Conservation (phyloP, 2,888 invertebrate genomes). For the Dryomyza anilis region DNA sequence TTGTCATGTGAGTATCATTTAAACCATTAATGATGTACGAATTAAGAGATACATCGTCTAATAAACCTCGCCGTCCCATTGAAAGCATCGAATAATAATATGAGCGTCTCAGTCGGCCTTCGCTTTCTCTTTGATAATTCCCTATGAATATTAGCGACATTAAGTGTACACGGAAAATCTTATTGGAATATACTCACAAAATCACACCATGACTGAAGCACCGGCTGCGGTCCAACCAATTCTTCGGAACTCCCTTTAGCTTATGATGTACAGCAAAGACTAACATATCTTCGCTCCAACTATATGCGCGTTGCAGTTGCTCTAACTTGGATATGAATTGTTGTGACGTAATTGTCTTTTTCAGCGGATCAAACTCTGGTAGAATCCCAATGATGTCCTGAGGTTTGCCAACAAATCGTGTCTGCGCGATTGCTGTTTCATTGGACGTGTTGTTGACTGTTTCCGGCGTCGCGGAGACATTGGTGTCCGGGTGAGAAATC, state of each 20-base stretch:
- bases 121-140: slow-evolving; percentile 1
- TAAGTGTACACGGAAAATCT: slow-evolving; percentile 30
- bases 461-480: neutral
- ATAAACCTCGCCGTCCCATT: slow-evolving; percentile 7
- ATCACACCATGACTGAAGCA: slow-evolving; percentile 22
- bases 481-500: neutral
- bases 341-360: slow-evolving; percentile 2
- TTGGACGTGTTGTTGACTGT: neutral
- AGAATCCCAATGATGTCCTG: neutral
- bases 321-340: slow-evolving; percentile 13
- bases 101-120: neutral
- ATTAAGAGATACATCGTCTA: slow-evolving; percentile 17
- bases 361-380: slow-evolving; percentile 6
- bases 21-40: slow-evolving; percentile 16
- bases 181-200: slow-evolving; percentile 20
- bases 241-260: slow-evolving; percentile 12
- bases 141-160: slow-evolving; percentile 12
- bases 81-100: slow-evolving; percentile 22
- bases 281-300: slow-evolving; percentile 3
- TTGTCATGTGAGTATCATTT: neutral
- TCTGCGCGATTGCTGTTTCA: neutral
- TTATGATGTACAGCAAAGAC: slow-evolving; percentile 15
- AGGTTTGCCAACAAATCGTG: no score
- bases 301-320: slow-evolving; percentile 4
- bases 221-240: slow-evolving; percentile 24